A percentile compares a stretch with the other conserved stretches of the same genome.
Conservation (phyloP, 2,888 invertebrate genomes). For the Acleris laterana region DNA sequence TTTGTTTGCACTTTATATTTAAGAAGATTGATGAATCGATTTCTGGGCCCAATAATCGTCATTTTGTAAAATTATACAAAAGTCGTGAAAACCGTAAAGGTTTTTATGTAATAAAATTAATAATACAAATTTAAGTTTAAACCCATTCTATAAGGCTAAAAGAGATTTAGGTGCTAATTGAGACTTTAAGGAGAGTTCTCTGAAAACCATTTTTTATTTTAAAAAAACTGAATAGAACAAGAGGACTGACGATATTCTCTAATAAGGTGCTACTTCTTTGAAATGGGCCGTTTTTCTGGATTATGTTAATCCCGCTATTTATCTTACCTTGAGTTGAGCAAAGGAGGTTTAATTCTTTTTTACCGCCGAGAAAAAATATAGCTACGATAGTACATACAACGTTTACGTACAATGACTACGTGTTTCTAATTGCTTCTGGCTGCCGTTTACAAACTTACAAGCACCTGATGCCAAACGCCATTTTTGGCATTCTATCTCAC, state of each 20-base stretch:
- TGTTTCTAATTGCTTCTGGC: too few relatives aligned
- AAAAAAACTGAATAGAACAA: constrained; percentile 30
- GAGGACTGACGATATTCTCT: constrained; percentile 47
- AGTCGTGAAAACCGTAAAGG: too few relatives aligned
- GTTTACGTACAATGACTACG: neutral
- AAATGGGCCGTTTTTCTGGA: constrained; percentile 51
- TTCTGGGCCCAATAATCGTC: too few relatives aligned
- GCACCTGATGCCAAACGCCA: too few relatives aligned
- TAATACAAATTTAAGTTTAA: too few relatives aligned
- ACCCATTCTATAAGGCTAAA: too few relatives aligned
- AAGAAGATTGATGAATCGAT: too few relatives aligned
- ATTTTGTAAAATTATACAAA: too few relatives aligned
- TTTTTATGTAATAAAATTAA: neutral
- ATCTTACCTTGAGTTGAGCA: constrained; percentile 51
- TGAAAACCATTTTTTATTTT: constrained; percentile 25
- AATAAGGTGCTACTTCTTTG: constrained; percentile 52
- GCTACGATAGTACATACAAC: neutral
- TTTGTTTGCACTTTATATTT: too few relatives aligned
- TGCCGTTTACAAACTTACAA: too few relatives aligned
- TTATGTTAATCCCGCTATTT: constrained; percentile 57
- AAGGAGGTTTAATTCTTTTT: constrained; percentile 45
- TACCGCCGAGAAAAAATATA: neutral
- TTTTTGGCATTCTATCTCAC: too few relatives aligned
- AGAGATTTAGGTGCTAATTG: neutral
- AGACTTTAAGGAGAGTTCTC: neutral